Evolutionary conservation across 2,113 vertebrate genomes (phyloP).

Genomic region (Cnemophilus loriae): DNA sequence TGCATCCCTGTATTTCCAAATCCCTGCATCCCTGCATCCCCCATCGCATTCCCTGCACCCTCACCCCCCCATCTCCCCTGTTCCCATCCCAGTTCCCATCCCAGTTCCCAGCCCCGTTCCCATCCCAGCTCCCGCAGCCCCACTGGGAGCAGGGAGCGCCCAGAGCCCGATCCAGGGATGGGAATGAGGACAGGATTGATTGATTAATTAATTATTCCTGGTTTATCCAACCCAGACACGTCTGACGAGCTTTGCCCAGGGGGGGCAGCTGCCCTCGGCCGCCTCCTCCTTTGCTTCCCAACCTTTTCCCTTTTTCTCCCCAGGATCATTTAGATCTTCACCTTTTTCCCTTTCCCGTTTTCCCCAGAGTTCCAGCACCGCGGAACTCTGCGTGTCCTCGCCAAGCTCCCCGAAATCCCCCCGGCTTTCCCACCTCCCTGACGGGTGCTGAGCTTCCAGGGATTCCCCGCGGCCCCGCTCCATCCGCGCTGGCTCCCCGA

Average conservation of each 20-base stretch:
- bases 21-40: too few relatives aligned
- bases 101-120: neutral
- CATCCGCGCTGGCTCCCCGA: fast-evolving
- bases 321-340: neutral
- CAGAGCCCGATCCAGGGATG: neutral
- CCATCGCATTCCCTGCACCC: too few relatives aligned
- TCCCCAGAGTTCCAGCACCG: fast-evolving
- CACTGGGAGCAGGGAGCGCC: fast-evolving
- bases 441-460: fast-evolving
- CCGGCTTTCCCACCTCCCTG: neutral
- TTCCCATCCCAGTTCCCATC: neutral
- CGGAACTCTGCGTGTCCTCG: fast-evolving
- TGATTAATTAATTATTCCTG: neutral
- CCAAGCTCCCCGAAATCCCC: fast-evolving
- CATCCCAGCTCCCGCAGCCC: neutral
- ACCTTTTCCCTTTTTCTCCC: neutral
- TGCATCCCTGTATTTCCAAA: neutral
- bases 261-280: neutral
- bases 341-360: neutral
- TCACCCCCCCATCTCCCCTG: neutral
- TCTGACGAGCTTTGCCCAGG: neutral
- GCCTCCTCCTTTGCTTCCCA: neutral
- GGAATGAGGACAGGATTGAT: neutral
- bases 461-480: fast-evolving
- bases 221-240: neutral